These are phyloP conservation scores for Drosophila novamexicana DNA, from an alignment of 1,140 invertebrate species.

Conservation along the genomic window DNA sequence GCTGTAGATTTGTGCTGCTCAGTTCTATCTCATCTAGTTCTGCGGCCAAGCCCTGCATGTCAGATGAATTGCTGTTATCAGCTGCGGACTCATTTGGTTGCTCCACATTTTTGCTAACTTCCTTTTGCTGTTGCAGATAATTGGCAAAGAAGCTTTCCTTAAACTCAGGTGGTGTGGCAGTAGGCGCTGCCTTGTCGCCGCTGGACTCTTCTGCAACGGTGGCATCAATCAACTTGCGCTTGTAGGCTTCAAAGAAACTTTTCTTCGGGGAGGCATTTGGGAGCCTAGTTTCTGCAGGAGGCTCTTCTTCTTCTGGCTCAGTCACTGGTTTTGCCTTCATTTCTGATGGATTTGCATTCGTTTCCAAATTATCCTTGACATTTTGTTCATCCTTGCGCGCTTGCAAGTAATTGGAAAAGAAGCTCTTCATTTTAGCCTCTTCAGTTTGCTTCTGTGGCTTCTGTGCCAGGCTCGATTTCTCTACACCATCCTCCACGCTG, in stretches of 20 bases:
- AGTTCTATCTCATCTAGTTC: conserved; percentile 65
- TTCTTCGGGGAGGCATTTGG: conserved; percentile 28
- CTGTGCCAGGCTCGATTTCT: conserved; percentile 16
- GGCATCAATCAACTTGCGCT: conserved; percentile 50
- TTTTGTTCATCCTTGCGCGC: conserved; percentile 28
- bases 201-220: background rate
- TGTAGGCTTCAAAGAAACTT: conserved; percentile 57
- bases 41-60: conserved; percentile 53
- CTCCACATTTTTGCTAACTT: background rate
- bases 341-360: background rate
- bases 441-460: conserved; percentile 54
- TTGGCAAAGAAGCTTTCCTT: conserved; percentile 70
- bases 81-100: background rate
- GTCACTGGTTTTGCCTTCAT: background rate
- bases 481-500: conserved; percentile 43
- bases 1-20: background rate
- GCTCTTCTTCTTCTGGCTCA: background rate
- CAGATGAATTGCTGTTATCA: conserved; percentile 26
- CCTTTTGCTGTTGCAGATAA: conserved; percentile 58
- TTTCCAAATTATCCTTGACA: background rate
- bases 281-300: background rate
- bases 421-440: conserved; percentile 61
- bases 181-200: conserved; percentile 11
- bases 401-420: conserved; percentile 69
- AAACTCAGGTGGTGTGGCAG: conserved; percentile 51